Conservation (phyloP, 2,888 invertebrate species). For the Torymus auratus region DNA sequence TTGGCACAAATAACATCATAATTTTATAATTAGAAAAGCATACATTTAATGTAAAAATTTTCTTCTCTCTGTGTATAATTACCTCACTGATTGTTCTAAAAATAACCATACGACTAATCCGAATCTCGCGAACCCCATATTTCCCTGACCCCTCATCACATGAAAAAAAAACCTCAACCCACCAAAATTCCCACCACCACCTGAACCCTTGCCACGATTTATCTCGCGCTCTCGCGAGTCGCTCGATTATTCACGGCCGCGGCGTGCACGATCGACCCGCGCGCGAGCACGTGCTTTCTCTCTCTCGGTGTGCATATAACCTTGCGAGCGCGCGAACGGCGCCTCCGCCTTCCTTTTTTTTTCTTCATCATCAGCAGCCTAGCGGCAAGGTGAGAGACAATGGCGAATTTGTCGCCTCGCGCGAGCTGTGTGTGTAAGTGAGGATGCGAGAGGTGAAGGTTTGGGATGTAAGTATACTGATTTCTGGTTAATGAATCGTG, state of each 20-base stretch:
- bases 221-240: slow-evolving; percentile 10
- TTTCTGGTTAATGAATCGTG: too few relatives aligned
- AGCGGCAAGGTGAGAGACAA: slow-evolving; percentile 55
- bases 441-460: slow-evolving; percentile 13
- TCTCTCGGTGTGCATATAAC: slow-evolving; percentile 23
- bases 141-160: too few relatives aligned
- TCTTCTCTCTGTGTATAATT: too few relatives aligned
- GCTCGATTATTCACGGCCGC: slow-evolving; percentile 49
- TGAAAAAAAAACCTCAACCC: too few relatives aligned
- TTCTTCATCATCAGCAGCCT: slow-evolving; percentile 41
- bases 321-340: slow-evolving; percentile 28
- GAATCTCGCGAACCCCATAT: too few relatives aligned
- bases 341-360: slow-evolving; percentile 45
- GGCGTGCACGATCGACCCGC: slow-evolving; percentile 29
- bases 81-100: too few relatives aligned
- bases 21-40: too few relatives aligned
- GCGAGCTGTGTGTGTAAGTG: slow-evolving; percentile 5
- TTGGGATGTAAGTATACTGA: too few relatives aligned
- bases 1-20: too few relatives aligned
- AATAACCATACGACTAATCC: too few relatives aligned
- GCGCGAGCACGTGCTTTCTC: slow-evolving; percentile 27
- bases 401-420: slow-evolving; percentile 46
- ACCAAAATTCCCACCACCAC: too few relatives aligned
- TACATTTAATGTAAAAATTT: too few relatives aligned
- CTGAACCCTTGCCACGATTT: background rate